phyloP scores from a whole-genome alignment of 2,113 vertebrate species.

The Dasyurus viverrinus region DNA sequence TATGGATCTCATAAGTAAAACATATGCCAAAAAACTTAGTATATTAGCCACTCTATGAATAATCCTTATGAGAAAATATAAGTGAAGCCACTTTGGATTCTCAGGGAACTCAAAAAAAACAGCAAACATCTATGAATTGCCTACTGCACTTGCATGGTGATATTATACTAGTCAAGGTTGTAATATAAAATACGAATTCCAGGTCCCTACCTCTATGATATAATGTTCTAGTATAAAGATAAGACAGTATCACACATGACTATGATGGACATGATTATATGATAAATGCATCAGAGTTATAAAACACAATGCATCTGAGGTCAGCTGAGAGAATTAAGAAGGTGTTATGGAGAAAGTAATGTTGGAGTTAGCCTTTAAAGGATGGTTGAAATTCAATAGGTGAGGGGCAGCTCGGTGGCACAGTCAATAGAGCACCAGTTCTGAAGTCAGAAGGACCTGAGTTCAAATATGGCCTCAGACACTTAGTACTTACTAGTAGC shows the following conservation, averaged over 20 bases:
- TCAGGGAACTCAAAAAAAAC: neutral
- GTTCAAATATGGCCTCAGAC: too few species aligned
- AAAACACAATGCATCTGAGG: neutral
- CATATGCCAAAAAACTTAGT: neutral
- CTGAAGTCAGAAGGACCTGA: too few species aligned
- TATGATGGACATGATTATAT: neutral
- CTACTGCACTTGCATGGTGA: neutral
- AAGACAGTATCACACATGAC: neutral
- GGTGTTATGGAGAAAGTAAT: neutral
- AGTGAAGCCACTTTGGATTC: neutral
- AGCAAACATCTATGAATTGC: neutral
- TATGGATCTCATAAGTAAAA: neutral
- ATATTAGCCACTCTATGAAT: neutral
- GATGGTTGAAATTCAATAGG: neutral
- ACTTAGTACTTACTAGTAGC: too few species aligned
- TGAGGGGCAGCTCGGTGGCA: neutral
- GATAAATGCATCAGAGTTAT: neutral
- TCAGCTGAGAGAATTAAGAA: neutral
- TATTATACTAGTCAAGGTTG: neutral
- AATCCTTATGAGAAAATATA: neutral
- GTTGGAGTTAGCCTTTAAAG: neutral
- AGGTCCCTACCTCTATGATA: neutral
- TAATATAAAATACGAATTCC: neutral
- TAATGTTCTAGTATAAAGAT: neutral
- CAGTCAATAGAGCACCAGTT: too few species aligned